Evolutionary conservation across 2,113 vertebrate species (phyloP), one percentile per base, ranked within the genome.

Genomic region (Perccottus glenii): DNA sequence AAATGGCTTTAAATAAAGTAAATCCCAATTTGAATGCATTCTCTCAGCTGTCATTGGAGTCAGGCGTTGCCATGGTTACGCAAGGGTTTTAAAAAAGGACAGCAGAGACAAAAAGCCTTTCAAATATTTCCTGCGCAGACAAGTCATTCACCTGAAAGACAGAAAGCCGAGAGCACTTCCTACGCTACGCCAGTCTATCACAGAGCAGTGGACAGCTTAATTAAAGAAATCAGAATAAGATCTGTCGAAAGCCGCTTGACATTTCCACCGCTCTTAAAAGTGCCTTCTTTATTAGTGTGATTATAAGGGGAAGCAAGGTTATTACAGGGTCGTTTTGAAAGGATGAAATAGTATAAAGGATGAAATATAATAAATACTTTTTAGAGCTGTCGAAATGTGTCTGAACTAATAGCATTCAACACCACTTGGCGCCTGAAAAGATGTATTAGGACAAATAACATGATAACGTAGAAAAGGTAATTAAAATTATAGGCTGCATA

Each of bases 201-300:
- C 85, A 83, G 72, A 69, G 63, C 66, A 60, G 40, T 2, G 43
- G 71, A 86, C 80, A 85, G 56, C 72, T 80, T 90, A 82, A 92
- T 90, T 89, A 86, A 80, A 78, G 27, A 55, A 74, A 81, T 76
- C 67, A 46, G 53, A 86, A 68, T 68, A 47, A 75, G 77, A 85
- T 79, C 72, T 67, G 47, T 32, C 53, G 36, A 82, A 76, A 71
- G 58, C n/a, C 67, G 64, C 60, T 73, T 84, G 85, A 85, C 80
- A 85, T 86, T 87, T 88, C 75, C 87, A 77, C 73, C 14, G 58
- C 75, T 76, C 67, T 78, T 68, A 67, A 80, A 72, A 73, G 59
- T 57, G 19, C 11, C 35, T 67, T 60, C 27, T 67, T 70, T 64
- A 64, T 65, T 9, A 40, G 44, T 32, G 7, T 67, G 63, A 81